Base-by-base conservation (phyloP, 1,140 invertebrate genomes). In the Panagrolaimus sp. region DNA sequence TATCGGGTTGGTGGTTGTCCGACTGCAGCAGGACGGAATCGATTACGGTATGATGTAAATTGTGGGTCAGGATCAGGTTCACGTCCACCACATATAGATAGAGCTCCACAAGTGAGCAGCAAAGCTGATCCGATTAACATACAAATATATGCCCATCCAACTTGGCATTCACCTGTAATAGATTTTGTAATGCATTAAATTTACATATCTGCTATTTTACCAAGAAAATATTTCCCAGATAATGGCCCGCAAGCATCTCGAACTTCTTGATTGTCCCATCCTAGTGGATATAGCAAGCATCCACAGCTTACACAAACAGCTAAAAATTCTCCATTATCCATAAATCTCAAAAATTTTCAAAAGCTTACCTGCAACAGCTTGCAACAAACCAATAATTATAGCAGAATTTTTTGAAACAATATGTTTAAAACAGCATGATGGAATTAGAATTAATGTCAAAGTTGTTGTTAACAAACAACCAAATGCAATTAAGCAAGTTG, bases 351-450 rank as follows among this genome's bases (percentile, higher is more conserved):
- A 63, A 63, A 63, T 13, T 48, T 48, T 2, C 14, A 48, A 3
- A 23, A 3, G 3, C 14, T 4, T 27, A 63, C 62, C 62, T 63
- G 65, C 45, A 27, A 66, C 46, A 48, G 47, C 65, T 66, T 66
- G 65, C 47, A 66, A 13, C 9, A 66, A 51, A 5, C 65, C 65
- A 25, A 53, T 44, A 13, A 66, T 13, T 23, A 66, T 66, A 11
- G 65, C 65, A 5, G 65, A 66, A 25, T 66, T 66, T 53, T 53
- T 66, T 11, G 65, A 25, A 7, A 66, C 27, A 31, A 66, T 53
- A 25, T 66, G 65, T 51, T 66, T 66, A 11, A 66, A 48, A 51
- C 65, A 66, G 14, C 65, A 66, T 8, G 65, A 48, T 13, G 65
- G 65, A 43, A 66, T 66, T 11, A 66, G n/a, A 25, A 66, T 31